Evolutionary conservation across 2,113 vertebrate genomes (phyloP).

Genomic region (Willisornis vidua): DNA sequence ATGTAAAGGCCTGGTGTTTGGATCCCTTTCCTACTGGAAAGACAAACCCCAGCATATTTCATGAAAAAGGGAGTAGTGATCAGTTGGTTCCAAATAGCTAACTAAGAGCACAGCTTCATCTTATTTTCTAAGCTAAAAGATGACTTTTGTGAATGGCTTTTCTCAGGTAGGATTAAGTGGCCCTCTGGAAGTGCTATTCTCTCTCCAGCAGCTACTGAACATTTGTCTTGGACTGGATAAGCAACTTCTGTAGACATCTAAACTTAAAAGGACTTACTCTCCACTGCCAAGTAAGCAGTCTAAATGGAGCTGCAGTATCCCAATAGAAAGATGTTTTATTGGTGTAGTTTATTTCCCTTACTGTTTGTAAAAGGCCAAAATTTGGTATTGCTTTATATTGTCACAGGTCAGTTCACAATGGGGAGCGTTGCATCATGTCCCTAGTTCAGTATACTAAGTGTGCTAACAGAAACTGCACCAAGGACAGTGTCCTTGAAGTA

Average conservation of each 20-base stretch:
- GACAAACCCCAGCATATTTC: not conserved
- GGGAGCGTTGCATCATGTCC: not conserved
- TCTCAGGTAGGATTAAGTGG: not conserved
- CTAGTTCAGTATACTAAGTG: not conserved
- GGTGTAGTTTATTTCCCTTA: not conserved
- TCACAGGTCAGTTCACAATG: not conserved
- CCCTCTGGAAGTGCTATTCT: not conserved
- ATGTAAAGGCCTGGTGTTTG: not conserved
- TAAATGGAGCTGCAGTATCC: not conserved
- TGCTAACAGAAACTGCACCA: not conserved
- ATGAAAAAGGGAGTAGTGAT: not conserved
- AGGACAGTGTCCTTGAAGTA: not conserved
- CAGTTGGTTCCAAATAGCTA: not conserved
- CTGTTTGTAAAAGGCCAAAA: not conserved
- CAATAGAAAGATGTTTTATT: not conserved
- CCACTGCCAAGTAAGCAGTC: not conserved
- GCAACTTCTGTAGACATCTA: not conserved
- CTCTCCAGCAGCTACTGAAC: not conserved
- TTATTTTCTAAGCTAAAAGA: not conserved
- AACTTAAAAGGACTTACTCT: not conserved
- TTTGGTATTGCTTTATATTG: not conserved
- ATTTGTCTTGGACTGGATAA: not conserved
- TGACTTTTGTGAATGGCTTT: not conserved
- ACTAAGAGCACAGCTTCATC: not conserved
- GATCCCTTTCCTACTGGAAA: not conserved